Evolutionary conservation across 2,888 invertebrate species (phyloP).

Genomic region (Rhagium mordax): DNA sequence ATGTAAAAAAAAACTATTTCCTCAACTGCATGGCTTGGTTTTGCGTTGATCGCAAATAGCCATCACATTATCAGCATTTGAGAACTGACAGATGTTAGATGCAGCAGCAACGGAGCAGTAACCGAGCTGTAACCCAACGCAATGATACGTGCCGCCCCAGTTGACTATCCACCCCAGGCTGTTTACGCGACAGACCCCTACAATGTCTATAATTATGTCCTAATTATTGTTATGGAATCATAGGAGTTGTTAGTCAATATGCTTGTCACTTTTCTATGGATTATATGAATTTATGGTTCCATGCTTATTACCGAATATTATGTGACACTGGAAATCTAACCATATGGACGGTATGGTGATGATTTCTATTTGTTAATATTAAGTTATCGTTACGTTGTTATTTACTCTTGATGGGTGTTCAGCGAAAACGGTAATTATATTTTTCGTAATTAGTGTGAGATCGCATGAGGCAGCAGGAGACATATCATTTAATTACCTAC

Average conservation of each 20-base stretch:
- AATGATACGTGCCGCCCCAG: constrained; percentile 46
- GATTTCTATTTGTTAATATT: constrained; percentile 34
- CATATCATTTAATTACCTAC: neutral
- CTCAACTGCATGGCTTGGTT: neutral
- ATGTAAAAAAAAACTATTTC: neutral
- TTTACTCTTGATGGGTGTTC: constrained; percentile 15
- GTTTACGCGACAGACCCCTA: constrained; percentile 51
- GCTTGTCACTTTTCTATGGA: constrained; percentile 53
- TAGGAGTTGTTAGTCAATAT: constrained; percentile 58
- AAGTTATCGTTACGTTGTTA: constrained; percentile 29
- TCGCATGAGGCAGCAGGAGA: neutral
- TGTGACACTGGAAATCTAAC: constrained; percentile 41
- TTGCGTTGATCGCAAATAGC: constrained; percentile 15
- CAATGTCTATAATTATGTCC: constrained; percentile 59
- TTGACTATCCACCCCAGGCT: constrained; percentile 34
- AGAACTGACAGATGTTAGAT: constrained; percentile 55
- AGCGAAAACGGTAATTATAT: constrained; percentile 6
- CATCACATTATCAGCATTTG: constrained; percentile 29
- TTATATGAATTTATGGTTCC: constrained; percentile 51
- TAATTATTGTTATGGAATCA: constrained; percentile 61
- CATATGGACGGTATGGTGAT: constrained; percentile 44
- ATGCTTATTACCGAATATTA: constrained; percentile 38
- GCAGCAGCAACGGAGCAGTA: constrained; percentile 43
- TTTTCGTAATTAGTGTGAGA: constrained; percentile 5
- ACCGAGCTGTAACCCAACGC: constrained; percentile 47